phyloP scores from a whole-genome alignment of 2,888 invertebrate species.

The Scaptomyza cyrtandrae region DNA sequence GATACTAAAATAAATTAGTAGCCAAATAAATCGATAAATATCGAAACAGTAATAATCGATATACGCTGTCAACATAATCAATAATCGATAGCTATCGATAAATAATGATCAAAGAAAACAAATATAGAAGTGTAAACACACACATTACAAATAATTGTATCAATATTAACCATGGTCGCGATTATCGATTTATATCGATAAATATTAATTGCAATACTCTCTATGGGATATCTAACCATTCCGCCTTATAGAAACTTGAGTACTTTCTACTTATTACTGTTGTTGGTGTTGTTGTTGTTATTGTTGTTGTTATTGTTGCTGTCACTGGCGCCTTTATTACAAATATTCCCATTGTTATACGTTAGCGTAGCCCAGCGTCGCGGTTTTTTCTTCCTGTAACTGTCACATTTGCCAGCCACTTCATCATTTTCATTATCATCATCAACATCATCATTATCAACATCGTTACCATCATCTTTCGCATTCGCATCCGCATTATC shows the following conservation, averaged over 20 bases:
- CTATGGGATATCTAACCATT: neutral
- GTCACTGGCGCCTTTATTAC: constrained; percentile 67
- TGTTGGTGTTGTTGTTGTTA: constrained; percentile 10
- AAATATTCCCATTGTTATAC: constrained; percentile 62
- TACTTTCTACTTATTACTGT: constrained; percentile 3
- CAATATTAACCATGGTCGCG: too few relatives aligned
- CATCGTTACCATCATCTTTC: constrained; percentile 3
- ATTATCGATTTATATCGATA: too few relatives aligned
- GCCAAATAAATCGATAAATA: too few relatives aligned
- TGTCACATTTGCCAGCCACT: constrained; percentile 70
- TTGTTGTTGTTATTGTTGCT: constrained; percentile 29
- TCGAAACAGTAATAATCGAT: neutral
- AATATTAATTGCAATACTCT: neutral
- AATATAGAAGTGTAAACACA: neutral
- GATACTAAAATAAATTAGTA: neutral
- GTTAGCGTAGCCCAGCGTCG: constrained; percentile 56
- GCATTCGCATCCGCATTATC: constrained; percentile 1
- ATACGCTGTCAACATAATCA: neutral
- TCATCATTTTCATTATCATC: constrained; percentile 59
- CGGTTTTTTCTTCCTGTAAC: constrained; percentile 60
- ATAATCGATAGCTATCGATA: neutral
- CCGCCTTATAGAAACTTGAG: too few relatives aligned
- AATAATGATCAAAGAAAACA: neutral
- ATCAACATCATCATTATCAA: constrained; percentile 26
- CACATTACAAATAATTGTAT: too few relatives aligned